Evolutionary conservation across 2,797 vertebrate species (phyloP).

Genomic region (Epinephelus awoara): DNA sequence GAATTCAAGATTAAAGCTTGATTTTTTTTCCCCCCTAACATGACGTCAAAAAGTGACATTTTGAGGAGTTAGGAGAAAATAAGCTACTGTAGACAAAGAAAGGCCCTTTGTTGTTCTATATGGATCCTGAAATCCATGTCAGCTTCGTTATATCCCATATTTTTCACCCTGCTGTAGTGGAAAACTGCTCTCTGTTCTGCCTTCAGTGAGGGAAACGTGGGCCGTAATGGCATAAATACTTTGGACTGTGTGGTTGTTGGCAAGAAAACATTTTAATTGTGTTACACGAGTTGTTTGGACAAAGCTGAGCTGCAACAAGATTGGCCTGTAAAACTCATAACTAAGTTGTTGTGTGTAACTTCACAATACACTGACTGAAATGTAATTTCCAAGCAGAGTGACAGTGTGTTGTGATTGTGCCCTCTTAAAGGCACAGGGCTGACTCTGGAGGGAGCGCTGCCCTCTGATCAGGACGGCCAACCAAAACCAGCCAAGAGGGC

Average conservation of each 20-base stretch:
- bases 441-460: constrained; percentile 96
- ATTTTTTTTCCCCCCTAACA: neutral
- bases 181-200: constrained; percentile 2
- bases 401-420: constrained; percentile 2
- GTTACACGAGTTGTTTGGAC: constrained; percentile 37
- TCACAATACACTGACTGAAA: constrained; percentile 1
- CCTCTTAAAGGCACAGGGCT: constrained; percentile 92
- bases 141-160: neutral
- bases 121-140: neutral
- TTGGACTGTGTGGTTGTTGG: constrained; percentile 37
- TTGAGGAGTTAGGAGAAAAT: neutral
- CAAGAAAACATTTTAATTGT: constrained; percentile 51
- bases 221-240: constrained; percentile 38
- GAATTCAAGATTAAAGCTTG: neutral
- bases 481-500: constrained; percentile 98
- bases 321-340: constrained; percentile 11
- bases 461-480: constrained; percentile 98
- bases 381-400: neutral
- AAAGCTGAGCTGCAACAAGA: constrained; percentile 6
- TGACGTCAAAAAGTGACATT: neutral
- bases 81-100: neutral
- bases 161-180: neutral
- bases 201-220: neutral
- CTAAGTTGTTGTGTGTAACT: neutral
- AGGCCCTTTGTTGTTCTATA: neutral